Percentiles rank a stretch among this genome's conserved stretches.
These are phyloP conservation scores for Cybosia mesomella DNA, from an alignment of 2,888 invertebrate genomes.

Conservation along the genomic window DNA sequence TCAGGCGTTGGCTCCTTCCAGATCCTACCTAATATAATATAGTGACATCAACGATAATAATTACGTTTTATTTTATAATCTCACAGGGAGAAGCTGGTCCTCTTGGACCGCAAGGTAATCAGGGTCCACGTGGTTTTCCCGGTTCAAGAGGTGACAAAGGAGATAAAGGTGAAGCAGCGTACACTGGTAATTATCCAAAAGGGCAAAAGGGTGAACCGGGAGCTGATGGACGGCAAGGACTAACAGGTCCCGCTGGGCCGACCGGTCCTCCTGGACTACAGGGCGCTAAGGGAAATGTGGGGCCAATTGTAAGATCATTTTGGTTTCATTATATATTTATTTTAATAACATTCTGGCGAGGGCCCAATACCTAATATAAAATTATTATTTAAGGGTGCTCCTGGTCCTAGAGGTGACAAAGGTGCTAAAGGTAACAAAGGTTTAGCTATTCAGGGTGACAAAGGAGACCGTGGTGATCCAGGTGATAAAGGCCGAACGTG, in stretches of 20 bases:
- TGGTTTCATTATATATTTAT: background rate
- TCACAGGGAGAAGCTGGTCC: constrained; percentile 91
- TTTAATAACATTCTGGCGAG: background rate
- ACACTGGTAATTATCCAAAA: constrained; percentile 89
- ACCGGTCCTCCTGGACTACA: constrained; percentile 86
- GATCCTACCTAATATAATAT: background rate
- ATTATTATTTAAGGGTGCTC: constrained; percentile 85
- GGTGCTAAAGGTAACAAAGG: constrained; percentile 90
- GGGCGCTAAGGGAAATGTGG: constrained; percentile 89
- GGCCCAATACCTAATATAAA: background rate
- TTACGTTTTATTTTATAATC: background rate
- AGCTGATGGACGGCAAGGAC: constrained; percentile 90
- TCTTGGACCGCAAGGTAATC: constrained; percentile 89
- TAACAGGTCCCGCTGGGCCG: constrained; percentile 88
- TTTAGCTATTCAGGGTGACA: constrained; percentile 81
- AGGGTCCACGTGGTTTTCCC: constrained; percentile 92
- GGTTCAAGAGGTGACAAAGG: constrained; percentile 90
- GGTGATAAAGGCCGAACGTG: constrained; percentile 85
- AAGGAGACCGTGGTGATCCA: constrained; percentile 88
- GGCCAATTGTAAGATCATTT: constrained; percentile 83
- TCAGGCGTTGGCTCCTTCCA: too few species aligned
- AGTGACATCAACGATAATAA: background rate
- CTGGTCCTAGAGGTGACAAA: constrained; percentile 90
- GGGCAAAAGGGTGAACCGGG: constrained; percentile 96
- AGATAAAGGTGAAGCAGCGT: constrained; percentile 93